Percentiles rank a stretch among this genome's conserved stretches.
phyloP scores from a whole-genome alignment of 1,140 invertebrate genomes.

The Pseudobourletiella spinata region DNA sequence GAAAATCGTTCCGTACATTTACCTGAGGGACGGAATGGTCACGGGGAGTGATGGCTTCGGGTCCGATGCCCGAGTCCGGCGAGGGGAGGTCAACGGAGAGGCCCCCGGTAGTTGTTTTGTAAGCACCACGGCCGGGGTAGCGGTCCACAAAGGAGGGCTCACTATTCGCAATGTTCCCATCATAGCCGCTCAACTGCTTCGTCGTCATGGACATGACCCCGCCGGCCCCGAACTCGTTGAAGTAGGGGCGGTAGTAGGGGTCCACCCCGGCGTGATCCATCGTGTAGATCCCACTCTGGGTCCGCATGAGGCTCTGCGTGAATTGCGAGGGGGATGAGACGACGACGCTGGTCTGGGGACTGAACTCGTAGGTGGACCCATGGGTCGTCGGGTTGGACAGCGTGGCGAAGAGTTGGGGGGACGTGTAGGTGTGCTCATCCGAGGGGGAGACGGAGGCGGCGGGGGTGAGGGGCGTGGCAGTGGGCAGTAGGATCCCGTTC shows the following conservation, averaged over 20 bases:
- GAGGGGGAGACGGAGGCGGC: conserved; percentile 17
- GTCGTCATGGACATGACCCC: conserved; percentile 20
- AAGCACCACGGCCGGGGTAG: conserved; percentile 48
- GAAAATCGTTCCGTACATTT: conserved; percentile 37
- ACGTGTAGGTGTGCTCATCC: conserved; percentile 24
- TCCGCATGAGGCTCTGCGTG: conserved; percentile 8
- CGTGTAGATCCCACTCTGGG: conserved; percentile 17
- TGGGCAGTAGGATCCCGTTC: conserved; percentile 18
- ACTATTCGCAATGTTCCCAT: conserved; percentile 40
- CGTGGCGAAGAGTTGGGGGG: conserved; percentile 27
- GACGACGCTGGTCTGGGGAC: conserved; percentile 7
- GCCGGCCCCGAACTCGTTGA: conserved; percentile 37
- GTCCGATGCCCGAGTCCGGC: conserved; percentile 82
- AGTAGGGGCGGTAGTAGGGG: conserved; percentile 35
- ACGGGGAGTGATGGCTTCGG: conserved; percentile 78
- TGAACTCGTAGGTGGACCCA: conserved; percentile 18
- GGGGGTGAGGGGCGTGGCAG: conserved; percentile 1
- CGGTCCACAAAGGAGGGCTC: conserved; percentile 48
- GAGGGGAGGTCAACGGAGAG: conserved; percentile 75
- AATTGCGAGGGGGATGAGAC: conserved; percentile 26
- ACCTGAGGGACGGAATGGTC: conserved; percentile 85
- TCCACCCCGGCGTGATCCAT: conserved; percentile 16
- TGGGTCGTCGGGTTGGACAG: conserved; percentile 10
- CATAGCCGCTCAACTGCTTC: conserved; percentile 21
- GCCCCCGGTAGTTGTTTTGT: conserved; percentile 41